These are phyloP conservation scores for Ivindomyrus marchei DNA, from an alignment of 2,113 vertebrate species.

Conservation along the genomic window DNA sequence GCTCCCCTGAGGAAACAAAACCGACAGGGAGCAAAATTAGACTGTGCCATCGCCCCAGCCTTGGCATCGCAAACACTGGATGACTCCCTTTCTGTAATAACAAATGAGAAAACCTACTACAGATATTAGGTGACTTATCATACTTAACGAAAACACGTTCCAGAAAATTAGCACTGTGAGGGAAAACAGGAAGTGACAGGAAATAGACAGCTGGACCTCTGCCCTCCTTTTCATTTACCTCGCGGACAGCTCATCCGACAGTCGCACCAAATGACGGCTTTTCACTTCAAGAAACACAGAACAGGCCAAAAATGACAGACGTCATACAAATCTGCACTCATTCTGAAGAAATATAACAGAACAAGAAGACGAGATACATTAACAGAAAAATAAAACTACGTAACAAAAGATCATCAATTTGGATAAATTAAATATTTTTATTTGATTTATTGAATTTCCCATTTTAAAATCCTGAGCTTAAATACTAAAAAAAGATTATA, in stretches of 20 bases:
- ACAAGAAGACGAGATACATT: not conserved
- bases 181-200: not conserved
- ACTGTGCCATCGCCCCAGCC: not conserved
- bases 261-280: not conserved
- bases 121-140: not conserved
- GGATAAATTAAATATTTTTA: not conserved
- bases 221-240: not conserved
- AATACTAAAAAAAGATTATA: not conserved
- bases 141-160: not conserved
- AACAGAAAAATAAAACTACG: not conserved
- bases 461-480: not conserved
- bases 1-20: conserved; percentile 71
- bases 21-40: conserved; percentile 20
- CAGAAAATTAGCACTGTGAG: not conserved
- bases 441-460: not conserved
- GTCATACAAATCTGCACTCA: not conserved
- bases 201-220: not conserved
- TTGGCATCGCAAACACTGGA: not conserved
- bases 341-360: not conserved
- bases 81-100: no score
- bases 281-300: not conserved
- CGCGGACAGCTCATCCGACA: not conserved
- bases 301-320: not conserved
- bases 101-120: not conserved
- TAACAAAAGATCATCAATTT: not conserved